Percentiles rank a stretch among this genome's conserved stretches.
phyloP scores from a whole-genome alignment of 1,140 invertebrate genomes.

The Achatina immaculata region DNA sequence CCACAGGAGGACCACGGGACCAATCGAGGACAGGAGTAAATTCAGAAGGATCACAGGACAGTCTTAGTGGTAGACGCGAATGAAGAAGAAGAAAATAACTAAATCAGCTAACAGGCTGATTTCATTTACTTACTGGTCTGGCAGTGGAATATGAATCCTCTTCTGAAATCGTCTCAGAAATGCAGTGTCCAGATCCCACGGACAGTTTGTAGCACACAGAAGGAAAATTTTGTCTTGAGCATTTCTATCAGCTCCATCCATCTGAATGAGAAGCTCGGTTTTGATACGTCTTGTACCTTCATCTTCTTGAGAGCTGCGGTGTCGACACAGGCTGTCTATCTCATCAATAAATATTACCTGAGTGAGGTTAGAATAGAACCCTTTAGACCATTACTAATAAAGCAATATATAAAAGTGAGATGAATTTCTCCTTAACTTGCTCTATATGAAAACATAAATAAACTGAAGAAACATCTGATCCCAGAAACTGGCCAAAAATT shows the following conservation, averaged over 20 bases:
- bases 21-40: too few species aligned
- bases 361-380: background rate
- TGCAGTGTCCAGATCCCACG: constrained; percentile 78
- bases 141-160: constrained; percentile 75
- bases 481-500: too few species aligned
- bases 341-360: constrained; percentile 76
- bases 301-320: constrained; percentile 72
- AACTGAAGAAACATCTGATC: too few species aligned
- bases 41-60: too few species aligned
- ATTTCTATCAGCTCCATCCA: constrained; percentile 70
- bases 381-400: background rate
- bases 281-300: constrained; percentile 75
- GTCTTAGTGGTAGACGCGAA: too few species aligned
- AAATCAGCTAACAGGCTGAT: too few species aligned
- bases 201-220: constrained; percentile 78
- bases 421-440: too few species aligned
- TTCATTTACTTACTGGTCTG: constrained; percentile 69
- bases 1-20: too few species aligned
- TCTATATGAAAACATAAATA: background rate
- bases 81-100: too few species aligned
- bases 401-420: background rate
- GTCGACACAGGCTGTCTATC: constrained; percentile 76
- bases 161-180: constrained; percentile 77
- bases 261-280: constrained; percentile 74
- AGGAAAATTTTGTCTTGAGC: constrained; percentile 70